Evolutionary conservation across 2,888 invertebrate genomes (phyloP).

Genomic region (Arctia plantaginis): DNA sequence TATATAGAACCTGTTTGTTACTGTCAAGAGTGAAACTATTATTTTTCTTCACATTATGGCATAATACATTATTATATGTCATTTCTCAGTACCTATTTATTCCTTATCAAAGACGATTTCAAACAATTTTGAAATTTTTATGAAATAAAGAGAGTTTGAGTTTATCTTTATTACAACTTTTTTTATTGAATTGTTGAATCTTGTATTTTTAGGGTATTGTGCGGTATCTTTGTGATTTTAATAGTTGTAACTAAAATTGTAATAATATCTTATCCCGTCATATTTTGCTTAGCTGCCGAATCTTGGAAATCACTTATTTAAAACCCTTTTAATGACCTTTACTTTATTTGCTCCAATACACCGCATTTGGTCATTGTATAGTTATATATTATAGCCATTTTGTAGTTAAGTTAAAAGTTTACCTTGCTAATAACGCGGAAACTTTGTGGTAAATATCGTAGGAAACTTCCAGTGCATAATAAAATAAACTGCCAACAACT

Average conservation of each 20-base stretch:
- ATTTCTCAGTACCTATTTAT: background rate
- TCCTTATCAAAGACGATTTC: no score
- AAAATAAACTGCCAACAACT: slow-evolving; percentile 12
- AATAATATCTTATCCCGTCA: background rate
- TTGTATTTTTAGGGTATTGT: no score
- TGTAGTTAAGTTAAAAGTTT: background rate
- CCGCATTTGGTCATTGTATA: background rate
- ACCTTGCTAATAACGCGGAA: slow-evolving; percentile 3
- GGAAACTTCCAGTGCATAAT: slow-evolving; percentile 15
- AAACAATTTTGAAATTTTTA: no score
- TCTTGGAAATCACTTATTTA: background rate
- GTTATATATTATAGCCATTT: background rate
- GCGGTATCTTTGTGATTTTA: no score
- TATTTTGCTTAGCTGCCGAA: background rate
- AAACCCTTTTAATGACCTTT: background rate
- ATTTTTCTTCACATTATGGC: no score
- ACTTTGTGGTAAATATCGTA: slow-evolving; percentile 7
- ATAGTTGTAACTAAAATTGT: background rate
- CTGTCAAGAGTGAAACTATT: background rate
- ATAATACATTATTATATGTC: no score
- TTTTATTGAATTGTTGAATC: no score
- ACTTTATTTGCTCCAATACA: background rate
- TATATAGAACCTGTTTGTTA: background rate
- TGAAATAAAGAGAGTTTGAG: no score
- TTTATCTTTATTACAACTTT: background rate